Conservation (phyloP, 2,888 invertebrate genomes). For the Barypeithes pellucidus region DNA sequence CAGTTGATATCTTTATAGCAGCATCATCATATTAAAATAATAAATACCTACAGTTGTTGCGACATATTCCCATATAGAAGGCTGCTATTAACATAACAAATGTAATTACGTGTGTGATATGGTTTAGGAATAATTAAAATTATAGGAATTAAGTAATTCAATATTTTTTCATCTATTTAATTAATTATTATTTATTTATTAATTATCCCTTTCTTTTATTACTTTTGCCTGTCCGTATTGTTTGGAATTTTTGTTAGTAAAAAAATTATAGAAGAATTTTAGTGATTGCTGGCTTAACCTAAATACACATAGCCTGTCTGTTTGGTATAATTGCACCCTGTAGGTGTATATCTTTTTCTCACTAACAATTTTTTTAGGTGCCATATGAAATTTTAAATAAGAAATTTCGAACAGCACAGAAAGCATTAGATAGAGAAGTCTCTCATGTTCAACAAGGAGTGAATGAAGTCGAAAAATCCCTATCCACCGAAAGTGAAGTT, state of each 20-base stretch:
- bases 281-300: no score
- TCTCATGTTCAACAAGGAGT: slow-evolving; percentile 89
- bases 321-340: no score
- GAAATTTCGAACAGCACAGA: slow-evolving; percentile 95
- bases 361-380: slow-evolving; percentile 78
- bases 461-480: slow-evolving; percentile 83
- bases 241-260: no score
- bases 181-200: no score
- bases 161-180: no score
- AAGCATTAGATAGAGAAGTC: slow-evolving; percentile 93
- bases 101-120: not conserved
- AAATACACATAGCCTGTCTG: no score
- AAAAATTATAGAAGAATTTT: no score
- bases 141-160: no score
- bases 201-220: no score
- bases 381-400: slow-evolving; percentile 99
- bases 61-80: slow-evolving; percentile 2
- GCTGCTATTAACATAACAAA: not conserved
- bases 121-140: no score
- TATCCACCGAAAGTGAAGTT: slow-evolving; percentile 72
- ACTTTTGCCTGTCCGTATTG: no score
- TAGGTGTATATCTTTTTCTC: no score
- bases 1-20: slow-evolving; percentile 5
- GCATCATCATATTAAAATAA: not conserved
- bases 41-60: slow-evolving; percentile 5